phyloP scores from a whole-genome alignment of 2,113 vertebrate species.

The Cyprinodon variegatus region DNA sequence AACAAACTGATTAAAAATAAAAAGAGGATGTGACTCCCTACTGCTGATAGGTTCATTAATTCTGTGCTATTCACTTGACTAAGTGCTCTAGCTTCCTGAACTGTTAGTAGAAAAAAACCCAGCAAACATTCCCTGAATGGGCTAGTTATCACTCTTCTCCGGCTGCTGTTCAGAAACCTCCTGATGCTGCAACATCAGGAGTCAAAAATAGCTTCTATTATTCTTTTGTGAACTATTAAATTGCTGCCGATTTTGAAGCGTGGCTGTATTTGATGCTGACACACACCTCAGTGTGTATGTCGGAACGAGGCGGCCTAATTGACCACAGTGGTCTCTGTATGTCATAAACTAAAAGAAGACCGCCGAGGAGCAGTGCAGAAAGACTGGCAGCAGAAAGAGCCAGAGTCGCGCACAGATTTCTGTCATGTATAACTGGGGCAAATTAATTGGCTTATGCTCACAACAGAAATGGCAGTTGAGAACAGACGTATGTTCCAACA shows the following conservation, averaged over 20 bases:
- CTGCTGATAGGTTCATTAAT: neutral
- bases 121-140: slow-evolving; percentile 5
- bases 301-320: slow-evolving; percentile 51
- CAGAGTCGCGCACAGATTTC: slow-evolving; percentile 26
- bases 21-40: neutral
- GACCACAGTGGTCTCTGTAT: slow-evolving; percentile 26
- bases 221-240: slow-evolving; percentile 39
- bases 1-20: neutral
- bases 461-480: slow-evolving; percentile 37
- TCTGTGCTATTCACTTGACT: neutral
- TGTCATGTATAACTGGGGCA: slow-evolving; percentile 55
- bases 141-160: slow-evolving; percentile 21
- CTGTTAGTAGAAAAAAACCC: neutral
- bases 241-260: slow-evolving; percentile 30
- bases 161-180: slow-evolving; percentile 28
- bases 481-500: slow-evolving; percentile 20
- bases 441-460: slow-evolving; percentile 54
- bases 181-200: neutral
- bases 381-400: slow-evolving; percentile 31
- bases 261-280: slow-evolving; percentile 36
- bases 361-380: slow-evolving; percentile 40
- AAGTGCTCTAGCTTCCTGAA: neutral
- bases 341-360: slow-evolving; percentile 25
- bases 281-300: slow-evolving; percentile 52
- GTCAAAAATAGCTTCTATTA: too few relatives aligned